Evolutionary conservation across 1,140 invertebrate genomes (phyloP), one percentile per base, ranked within the genome.

Genomic region (Brachionus plicatilis): DNA sequence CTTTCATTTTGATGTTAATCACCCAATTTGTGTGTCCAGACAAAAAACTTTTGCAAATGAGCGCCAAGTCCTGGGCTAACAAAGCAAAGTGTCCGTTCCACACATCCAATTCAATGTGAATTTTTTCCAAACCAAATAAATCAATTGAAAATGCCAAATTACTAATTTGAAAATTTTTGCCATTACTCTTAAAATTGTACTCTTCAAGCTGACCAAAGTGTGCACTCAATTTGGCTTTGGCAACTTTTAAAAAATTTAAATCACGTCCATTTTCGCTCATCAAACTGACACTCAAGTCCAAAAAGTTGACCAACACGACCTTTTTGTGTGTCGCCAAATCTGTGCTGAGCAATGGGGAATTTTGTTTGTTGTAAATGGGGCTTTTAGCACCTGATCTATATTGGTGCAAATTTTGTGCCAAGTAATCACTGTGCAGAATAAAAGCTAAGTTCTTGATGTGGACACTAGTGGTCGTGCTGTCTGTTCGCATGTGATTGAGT

Each of bases 171-270:
- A 50, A 50, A 50, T 45, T 50, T 50, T 76, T 27, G 12, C 33
- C 47, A 76, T 50, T 76, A 76, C 53, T 76, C 14, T 76, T 76
- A 27, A 50, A 50, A 20, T 47, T 47, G 47, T 76, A 76, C 14
- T 53, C 24, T 27, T 11, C 0, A 24, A 76, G 8, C 11, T 76
- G 27, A 3, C 27, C 72, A 8, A 17, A 29, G 11, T 76, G 24
- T 14, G 53, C 9, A 27, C 27, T 47, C 0, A 50, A 1, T 17
- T 29, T 76, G 27, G 20, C 12, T 53, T 47, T 76, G 6, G 27
- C 1, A 27, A 76, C 12, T n/a, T 50, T 27, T 14, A 76, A 14
- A 20, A 75, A 41, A 45, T 20, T 14, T 0, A 4, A 37, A 43
- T 9, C 20, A 9, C 14, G 33, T 1, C 7, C 9, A 20, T 76